Evolutionary conservation across 2,888 invertebrate genomes (phyloP), one percentile per base, ranked within the genome.

Genomic region (Latheticus oryzae): DNA sequence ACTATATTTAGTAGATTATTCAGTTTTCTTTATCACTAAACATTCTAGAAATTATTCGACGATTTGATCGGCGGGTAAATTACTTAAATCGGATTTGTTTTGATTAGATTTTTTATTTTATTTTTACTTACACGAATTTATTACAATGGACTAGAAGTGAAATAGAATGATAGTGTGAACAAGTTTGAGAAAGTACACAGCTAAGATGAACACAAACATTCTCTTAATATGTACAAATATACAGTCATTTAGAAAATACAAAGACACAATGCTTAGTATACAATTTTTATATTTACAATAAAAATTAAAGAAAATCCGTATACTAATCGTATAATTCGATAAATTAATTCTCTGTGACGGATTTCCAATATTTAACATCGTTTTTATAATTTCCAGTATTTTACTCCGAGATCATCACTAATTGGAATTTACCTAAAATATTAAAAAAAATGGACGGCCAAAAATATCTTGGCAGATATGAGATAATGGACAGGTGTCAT

Each of bases 1-100:
- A 68, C 75, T 77, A 76, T 70, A 74, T 76, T 77, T 77, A 76
- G 77, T 70, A 61, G 65, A 75, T 76, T 76, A 75, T 76, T 76
- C 75, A 71, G 62, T 64, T 70, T 70, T 61, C 58, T 37, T 60
- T 63, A 63, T 62, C 63, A 58, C 60, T 52, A 63, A 51, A 62
- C 54, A 52, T 62, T 59, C 58, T 62, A 62, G 56, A 66, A 62
- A 23, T n/a, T 32, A 55, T 51, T 48, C 54, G 43, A 50, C 21
- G 23, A 21, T 45, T 45, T 16, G 5, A 24, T 15, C 15, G 11
- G 37, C n/a, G n/a, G n/a, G n/a, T n/a, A n/a, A n/a, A n/a, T n/a
- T n/a, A n/a, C n/a, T n/a, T n/a, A n/a, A n/a, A n/a, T n/a, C n/a
- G n/a, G n/a, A n/a, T n/a, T n/a, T n/a, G n/a, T n/a, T n/a, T n/a